Conservation (phyloP, 1,140 invertebrate genomes). For the Lucilia cuprina region DNA sequence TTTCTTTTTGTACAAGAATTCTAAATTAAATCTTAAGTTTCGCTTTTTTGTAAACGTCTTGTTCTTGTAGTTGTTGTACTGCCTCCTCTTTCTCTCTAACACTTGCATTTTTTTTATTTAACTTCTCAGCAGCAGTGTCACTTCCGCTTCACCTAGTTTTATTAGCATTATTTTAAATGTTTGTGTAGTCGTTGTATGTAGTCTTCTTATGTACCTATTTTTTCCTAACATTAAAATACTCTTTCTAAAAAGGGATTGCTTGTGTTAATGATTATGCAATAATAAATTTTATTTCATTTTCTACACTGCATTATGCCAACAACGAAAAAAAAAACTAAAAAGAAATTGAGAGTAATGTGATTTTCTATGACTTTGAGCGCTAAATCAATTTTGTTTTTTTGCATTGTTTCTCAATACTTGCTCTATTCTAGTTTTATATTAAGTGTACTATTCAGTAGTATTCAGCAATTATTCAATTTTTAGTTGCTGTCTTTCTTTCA, state of each 20-base stretch:
- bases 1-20: not conserved
- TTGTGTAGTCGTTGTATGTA: not conserved
- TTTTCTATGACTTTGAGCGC: no score
- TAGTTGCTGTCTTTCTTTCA: no score
- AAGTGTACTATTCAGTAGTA: no score
- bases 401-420: no score
- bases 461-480: no score
- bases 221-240: not conserved
- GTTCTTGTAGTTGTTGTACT: not conserved
- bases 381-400: no score
- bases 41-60: not conserved
- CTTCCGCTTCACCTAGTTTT: slow-evolving; percentile 31
- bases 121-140: slow-evolving; percentile 2
- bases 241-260: not conserved
- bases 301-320: no score
- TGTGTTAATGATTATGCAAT: not conserved
- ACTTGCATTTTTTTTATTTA: not conserved
- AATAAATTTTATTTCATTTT: not conserved
- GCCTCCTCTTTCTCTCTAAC: not conserved
- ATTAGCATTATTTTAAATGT: slow-evolving; percentile 4
- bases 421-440: no score
- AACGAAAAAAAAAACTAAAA: no score
- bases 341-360: no score
- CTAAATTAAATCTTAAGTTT: slow-evolving; percentile 28
- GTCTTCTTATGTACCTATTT: not conserved